Percentiles rank a stretch among this genome's conserved stretches.
These are phyloP conservation scores for Aldrovandia affinis DNA, from an alignment of 2,797 vertebrate genomes.

Conservation along the genomic window DNA sequence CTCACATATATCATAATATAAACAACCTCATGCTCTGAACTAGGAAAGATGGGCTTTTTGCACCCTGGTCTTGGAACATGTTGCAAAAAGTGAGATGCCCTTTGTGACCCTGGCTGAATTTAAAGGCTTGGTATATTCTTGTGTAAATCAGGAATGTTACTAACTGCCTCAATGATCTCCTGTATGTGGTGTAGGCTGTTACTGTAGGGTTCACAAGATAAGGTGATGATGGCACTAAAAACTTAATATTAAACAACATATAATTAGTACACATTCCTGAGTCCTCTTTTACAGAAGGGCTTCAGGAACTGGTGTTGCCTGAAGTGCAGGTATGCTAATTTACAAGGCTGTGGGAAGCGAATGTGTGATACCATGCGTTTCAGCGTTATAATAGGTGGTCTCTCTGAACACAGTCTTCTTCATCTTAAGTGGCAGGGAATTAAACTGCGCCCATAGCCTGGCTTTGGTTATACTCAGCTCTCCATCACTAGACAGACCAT, in stretches of 20 bases:
- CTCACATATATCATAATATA: too few species aligned
- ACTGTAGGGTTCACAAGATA: too few species aligned
- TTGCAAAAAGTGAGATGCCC: too few species aligned
- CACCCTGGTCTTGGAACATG: too few species aligned
- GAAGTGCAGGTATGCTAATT: not conserved
- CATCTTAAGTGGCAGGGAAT: slow-evolving; percentile 14
- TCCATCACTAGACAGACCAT: not conserved
- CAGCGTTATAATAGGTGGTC: not conserved
- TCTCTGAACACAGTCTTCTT: not conserved
- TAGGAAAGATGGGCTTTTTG: too few species aligned
- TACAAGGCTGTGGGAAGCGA: not conserved
- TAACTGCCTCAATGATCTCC: too few species aligned
- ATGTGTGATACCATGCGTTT: not conserved
- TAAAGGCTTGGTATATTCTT: too few species aligned
- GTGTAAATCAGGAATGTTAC: too few species aligned
- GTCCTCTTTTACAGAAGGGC: not conserved
- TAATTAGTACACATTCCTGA: not conserved
- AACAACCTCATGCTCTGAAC: too few species aligned
- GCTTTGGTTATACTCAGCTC: not conserved
- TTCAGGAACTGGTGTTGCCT: not conserved
- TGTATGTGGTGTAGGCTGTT: too few species aligned
- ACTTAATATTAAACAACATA: not conserved
- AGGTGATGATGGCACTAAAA: not conserved
- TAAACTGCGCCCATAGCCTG: slow-evolving; percentile 17
- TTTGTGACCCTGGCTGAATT: too few species aligned